phyloP scores from a whole-genome alignment of 2,888 invertebrate species.

The Hydroisotoma schaefferi region DNA sequence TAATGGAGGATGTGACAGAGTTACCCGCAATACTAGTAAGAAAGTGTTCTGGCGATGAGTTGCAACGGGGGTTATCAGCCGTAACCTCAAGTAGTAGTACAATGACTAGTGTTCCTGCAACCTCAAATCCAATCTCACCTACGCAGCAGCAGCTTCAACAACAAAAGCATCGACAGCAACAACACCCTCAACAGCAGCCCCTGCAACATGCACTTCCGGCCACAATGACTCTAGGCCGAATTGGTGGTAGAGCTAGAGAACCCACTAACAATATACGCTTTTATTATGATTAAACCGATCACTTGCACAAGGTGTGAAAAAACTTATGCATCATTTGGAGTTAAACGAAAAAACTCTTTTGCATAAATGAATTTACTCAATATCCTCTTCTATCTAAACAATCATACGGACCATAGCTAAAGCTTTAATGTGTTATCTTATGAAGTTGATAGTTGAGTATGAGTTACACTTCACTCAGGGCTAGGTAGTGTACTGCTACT shows the following conservation, averaged over 20 bases:
- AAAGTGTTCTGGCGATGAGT: constrained; percentile 30
- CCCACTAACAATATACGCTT: constrained; percentile 59
- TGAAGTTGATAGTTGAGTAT: no score
- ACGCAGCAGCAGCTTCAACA: constrained; percentile 20
- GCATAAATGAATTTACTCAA: no score
- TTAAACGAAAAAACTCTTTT: no score
- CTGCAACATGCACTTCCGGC: constrained; percentile 48
- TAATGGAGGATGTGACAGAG: constrained; percentile 43
- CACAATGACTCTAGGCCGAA: constrained; percentile 54
- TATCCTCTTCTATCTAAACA: no score
- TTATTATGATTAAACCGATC: constrained; percentile 68
- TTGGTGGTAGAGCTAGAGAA: constrained; percentile 61
- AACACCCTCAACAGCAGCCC: constrained; percentile 15
- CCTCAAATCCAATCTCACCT: neutral
- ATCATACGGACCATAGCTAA: no score
- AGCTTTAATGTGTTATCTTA: no score
- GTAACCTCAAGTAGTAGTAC: constrained; percentile 23
- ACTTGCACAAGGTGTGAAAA: no score
- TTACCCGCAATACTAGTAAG: constrained; percentile 44
- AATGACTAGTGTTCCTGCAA: constrained; percentile 19
- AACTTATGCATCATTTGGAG: no score
- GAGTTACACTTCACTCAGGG: no score
- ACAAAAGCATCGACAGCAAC: constrained; percentile 12
- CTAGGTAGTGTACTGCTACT: no score
- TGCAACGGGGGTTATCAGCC: constrained; percentile 15